These are phyloP conservation scores for Esperia sulphurella DNA, from an alignment of 2,888 invertebrate species.

Conservation along the genomic window DNA sequence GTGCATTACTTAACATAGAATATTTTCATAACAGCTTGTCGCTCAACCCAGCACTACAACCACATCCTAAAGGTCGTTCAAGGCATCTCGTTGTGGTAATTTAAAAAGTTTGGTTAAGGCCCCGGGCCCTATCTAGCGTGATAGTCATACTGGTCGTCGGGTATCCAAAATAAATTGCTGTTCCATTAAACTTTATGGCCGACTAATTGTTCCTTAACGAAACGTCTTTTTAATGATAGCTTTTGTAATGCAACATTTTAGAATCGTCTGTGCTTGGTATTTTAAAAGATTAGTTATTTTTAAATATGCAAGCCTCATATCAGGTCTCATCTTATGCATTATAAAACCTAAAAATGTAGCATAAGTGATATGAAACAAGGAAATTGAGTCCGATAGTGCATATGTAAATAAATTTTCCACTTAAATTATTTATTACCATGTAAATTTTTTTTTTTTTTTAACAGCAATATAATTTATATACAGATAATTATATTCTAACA, in stretches of 20 bases:
- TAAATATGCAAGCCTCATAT: too few species aligned
- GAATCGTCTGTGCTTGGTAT: background rate
- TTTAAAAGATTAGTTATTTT: background rate
- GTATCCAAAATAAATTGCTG: conserved; percentile 28
- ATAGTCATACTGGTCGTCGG: conserved; percentile 21
- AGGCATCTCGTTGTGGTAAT: conserved; percentile 21
- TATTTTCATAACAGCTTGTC: conserved; percentile 7
- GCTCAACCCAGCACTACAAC: conserved; percentile 16
- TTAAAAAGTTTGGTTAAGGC: conserved; percentile 32
- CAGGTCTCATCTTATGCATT: too few species aligned
- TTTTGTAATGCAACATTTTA: background rate
- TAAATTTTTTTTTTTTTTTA: too few species aligned
- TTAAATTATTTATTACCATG: too few species aligned
- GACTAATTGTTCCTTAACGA: conserved; percentile 30
- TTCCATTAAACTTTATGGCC: conserved; percentile 27
- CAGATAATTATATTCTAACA: too few species aligned
- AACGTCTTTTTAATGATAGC: conserved; percentile 18
- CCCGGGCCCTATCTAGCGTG: conserved; percentile 30
- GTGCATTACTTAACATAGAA: too few species aligned
- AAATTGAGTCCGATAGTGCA: too few species aligned
- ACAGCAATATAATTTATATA: too few species aligned
- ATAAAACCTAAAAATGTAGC: too few species aligned
- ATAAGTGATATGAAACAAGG: too few species aligned
- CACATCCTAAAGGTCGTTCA: conserved; percentile 27
- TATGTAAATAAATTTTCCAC: too few species aligned